Evolutionary conservation across 2,797 vertebrate genomes (phyloP).

Genomic region (Dallia pectoralis): DNA sequence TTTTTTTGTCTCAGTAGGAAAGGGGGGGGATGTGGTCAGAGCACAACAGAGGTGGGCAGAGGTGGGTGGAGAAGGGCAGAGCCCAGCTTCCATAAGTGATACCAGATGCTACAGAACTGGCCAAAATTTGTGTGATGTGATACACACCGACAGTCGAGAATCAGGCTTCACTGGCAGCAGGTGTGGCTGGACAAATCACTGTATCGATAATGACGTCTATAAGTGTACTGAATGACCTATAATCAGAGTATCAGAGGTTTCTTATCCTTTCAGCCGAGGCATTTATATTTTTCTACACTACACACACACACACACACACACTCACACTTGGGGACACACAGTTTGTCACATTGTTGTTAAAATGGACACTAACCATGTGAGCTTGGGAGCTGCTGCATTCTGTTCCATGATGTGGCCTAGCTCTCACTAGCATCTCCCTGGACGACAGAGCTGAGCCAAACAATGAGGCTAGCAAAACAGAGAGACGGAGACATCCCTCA

Average conservation of each 20-base stretch:
- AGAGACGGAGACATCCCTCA: constrained; percentile 58
- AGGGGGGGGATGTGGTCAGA: constrained; percentile 32
- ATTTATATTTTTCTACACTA: not conserved
- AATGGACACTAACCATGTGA: constrained; percentile 47
- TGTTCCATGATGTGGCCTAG: constrained; percentile 41
- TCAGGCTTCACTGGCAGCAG: no score
- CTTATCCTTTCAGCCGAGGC: not conserved
- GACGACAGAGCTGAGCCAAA: constrained; percentile 51
- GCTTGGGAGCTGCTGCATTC: constrained; percentile 52
- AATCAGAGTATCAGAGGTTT: no score
- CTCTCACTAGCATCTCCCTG: constrained; percentile 46
- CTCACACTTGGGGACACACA: constrained; percentile 15
- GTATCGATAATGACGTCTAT: no score
- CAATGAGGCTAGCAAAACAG: constrained; percentile 38
- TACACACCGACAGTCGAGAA: no score
- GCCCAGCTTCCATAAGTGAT: not conserved
- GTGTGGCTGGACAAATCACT: no score
- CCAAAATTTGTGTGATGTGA: no score
- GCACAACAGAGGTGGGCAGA: not conserved
- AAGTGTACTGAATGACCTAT: no score
- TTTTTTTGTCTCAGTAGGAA: constrained; percentile 24
- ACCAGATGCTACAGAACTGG: not conserved
- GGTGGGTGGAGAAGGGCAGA: constrained; percentile 17
- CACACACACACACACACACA: not conserved
- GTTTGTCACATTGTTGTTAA: constrained; percentile 37